Conservation (phyloP, 2,113 vertebrate species). For the Tyrannus savana region DNA sequence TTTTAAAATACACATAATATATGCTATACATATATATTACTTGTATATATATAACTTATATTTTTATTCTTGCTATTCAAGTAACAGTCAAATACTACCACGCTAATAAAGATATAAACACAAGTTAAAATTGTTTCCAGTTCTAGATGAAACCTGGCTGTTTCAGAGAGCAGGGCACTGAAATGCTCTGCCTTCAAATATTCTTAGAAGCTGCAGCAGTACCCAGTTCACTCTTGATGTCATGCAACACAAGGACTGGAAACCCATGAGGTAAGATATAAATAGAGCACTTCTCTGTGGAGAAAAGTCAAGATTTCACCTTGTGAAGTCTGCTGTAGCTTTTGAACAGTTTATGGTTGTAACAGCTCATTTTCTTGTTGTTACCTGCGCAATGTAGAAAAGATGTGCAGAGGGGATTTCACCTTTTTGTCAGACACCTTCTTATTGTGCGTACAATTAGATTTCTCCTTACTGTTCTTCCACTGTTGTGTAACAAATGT, state of each 20-base stretch:
- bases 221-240: not conserved
- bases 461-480: constrained; percentile 90
- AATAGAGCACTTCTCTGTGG: constrained; percentile 9
- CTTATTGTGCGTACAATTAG: constrained; percentile 83
- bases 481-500: constrained; percentile 91
- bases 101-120: not conserved
- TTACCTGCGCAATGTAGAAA: constrained; percentile 91
- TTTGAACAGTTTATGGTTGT: not conserved
- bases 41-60: not conserved
- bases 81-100: not conserved
- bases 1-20: not conserved
- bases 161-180: not conserved
- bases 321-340: not conserved
- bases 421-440: constrained; percentile 88
- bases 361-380: not conserved
- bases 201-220: not conserved
- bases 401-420: constrained; percentile 91
- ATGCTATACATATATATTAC: not conserved
- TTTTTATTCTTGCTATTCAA: not conserved
- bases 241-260: not conserved
- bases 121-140: not conserved
- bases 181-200: not conserved
- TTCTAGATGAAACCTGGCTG: not conserved
- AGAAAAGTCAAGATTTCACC: constrained; percentile 30
- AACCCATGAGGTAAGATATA: constrained; percentile 29